Evolutionary conservation across 1,140 invertebrate genomes (phyloP), one percentile per base, ranked within the genome.

Genomic region (Andricus grossulariae): DNA sequence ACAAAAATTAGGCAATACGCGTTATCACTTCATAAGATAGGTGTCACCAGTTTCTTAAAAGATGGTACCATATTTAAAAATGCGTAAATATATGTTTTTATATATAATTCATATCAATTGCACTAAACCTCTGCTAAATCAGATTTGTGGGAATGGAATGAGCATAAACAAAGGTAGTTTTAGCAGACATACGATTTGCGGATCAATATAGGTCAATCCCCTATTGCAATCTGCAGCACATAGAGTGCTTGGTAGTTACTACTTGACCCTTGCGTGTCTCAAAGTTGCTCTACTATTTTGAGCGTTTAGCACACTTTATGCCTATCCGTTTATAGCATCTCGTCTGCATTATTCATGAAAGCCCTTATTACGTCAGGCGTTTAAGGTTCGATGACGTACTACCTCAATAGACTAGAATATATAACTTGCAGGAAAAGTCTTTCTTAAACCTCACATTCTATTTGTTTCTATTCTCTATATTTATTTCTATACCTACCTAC

Each of bases 201-300:
- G 50, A 83, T 85, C 80, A 81, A 85, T 82, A 52, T 76, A 57
- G 78, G 78, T 85, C 80, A 85, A 85, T 71, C 72, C 70, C 54
- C 76, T 76, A 70, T 82, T 82, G 77, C 71, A 82, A 73, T 72
- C 51, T 54, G 55, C 72, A 39, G 66, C 71, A 73, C 32, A 50
- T 75, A 55, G 12, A 39, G 12, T 60, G 15, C 12, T 13, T 32
- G 25, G 60, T 66, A 15, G 60, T 66, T 66, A 66, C 25, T 66
- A 66, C 15, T 66, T 39, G 60, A 45, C 60, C 60, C 60, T 66
- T 66, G 60, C 60, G 60, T 45, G 60, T 66, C 60, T 66, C 25
- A 66, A 66, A 66, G 39, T 16, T 66, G 13, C 60, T 66, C 57
- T 66, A 66, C 60, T 66, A 66, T 66, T 66, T 66, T 66, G 60